phyloP scores from a whole-genome alignment of 2,797 vertebrate genomes.

The Buphagus erythrorhynchus region DNA sequence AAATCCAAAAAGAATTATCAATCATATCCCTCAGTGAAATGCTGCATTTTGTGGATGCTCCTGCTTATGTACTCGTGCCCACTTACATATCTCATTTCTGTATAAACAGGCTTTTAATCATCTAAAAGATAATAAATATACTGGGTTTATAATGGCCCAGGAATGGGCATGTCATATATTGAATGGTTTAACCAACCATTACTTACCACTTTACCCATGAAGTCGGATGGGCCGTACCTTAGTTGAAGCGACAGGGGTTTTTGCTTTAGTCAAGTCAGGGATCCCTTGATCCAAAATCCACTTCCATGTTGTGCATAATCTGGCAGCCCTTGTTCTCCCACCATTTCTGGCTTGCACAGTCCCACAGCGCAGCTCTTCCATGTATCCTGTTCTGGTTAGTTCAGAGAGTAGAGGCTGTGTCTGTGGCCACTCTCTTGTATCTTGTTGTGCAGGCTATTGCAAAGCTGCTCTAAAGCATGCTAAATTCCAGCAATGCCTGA shows the following conservation, averaged over 20 bases:
- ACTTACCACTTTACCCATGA: neutral
- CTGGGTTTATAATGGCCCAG: neutral
- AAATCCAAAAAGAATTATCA: neutral
- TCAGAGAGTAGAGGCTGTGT: neutral
- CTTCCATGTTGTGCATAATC: neutral
- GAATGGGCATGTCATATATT: neutral
- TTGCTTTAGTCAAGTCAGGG: neutral
- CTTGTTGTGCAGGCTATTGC: neutral
- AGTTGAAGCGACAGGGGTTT: accelerated
- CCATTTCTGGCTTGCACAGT: accelerated
- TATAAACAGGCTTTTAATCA: neutral
- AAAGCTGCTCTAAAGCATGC: neutral
- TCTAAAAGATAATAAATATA: neutral
- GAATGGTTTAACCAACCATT: neutral
- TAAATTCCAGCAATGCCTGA: neutral
- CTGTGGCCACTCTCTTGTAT: neutral
- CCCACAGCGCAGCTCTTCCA: neutral
- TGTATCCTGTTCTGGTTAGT: neutral
- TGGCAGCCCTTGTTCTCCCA: neutral
- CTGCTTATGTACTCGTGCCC: neutral
- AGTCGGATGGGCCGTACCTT: neutral
- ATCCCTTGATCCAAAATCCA: neutral
- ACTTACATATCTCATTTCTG: neutral
- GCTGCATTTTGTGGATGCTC: neutral
- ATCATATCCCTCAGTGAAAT: neutral